phyloP scores from a whole-genome alignment of 2,888 invertebrate species.

The Polia nebulosa region DNA sequence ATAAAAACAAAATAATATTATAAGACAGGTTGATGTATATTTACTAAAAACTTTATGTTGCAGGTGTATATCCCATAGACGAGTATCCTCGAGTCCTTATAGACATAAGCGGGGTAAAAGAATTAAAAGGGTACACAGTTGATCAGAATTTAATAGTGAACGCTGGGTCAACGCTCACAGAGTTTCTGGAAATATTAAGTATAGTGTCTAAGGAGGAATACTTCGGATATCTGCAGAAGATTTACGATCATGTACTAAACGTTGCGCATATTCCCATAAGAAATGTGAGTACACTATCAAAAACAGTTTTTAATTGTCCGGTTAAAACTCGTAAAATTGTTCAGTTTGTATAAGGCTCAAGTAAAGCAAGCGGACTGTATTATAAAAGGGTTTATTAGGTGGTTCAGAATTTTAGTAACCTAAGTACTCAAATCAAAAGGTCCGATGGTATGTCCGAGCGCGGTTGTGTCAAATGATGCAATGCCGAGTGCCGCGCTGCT shows the following conservation, averaged over 20 bases:
- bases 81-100: constrained; percentile 88
- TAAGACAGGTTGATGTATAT: not conserved
- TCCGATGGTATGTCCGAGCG: too few relatives aligned
- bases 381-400: too few relatives aligned
- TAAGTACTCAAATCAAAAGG: too few relatives aligned
- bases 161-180: constrained; percentile 89
- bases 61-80: constrained; percentile 82
- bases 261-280: constrained; percentile 93
- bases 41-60: constrained; percentile 53
- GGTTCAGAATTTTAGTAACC: too few relatives aligned
- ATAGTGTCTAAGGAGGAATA: constrained; percentile 71
- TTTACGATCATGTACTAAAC: constrained; percentile 92
- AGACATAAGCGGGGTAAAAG: constrained; percentile 91
- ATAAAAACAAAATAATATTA: too few relatives aligned
- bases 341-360: too few relatives aligned
- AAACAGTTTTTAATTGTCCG: not conserved
- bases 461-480: too few relatives aligned
- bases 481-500: too few relatives aligned
- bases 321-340: not conserved
- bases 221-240: constrained; percentile 90
- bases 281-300: constrained; percentile 89
- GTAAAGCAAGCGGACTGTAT: too few relatives aligned
- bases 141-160: constrained; percentile 88
- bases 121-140: constrained; percentile 85
- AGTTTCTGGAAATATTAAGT: constrained; percentile 86